Evolutionary conservation across 2,797 vertebrate species (phyloP), one percentile per base, ranked within the genome.

Genomic region (Hafferia zeledoni): DNA sequence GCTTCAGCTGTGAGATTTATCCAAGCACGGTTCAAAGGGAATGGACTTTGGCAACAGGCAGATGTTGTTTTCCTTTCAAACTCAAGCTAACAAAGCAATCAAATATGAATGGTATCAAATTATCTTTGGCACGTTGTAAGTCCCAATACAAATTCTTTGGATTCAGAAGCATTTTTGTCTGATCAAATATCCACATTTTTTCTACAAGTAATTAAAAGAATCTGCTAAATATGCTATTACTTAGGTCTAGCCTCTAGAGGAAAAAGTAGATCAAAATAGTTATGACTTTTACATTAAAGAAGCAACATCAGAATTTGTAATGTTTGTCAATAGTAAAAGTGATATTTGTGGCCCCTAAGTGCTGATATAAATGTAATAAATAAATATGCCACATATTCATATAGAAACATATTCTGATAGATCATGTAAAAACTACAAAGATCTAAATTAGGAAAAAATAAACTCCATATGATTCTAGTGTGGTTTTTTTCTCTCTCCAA

Each of bases 91-190:
- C 53, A 97, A 92, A 68, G 65, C 57, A 55, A 75, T 83, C 64
- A 92, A 87, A 94, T 87, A 71, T 55, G n/a, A 96, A 92, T 89
- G 46, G 20, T 78, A 83, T 77, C 39, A 94, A 92, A 90, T 92
- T 89, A 87, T 86, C 61, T 87, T 89, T 92, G 87, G n/a, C 78
- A 91, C 43, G n/a, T 47, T 64, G 1, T 78, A 61, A 69, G 31
- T 95, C 74, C 43, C 41, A 30, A 28, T 35, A 44, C 52, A 91
- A 86, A 78, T 52, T 78, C 49, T 63, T 82, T 20, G 9, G 43
- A 83, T 41, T 43, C 20, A 76, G 27, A 59, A 65, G 7, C 10
- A 11, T 63, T 89, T 83, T 30, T 17, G 15, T 78, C 57, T 78
- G 53, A 72, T 63, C 60, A 81, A 91, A 67, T 41, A 64, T 7